A percentile compares a stretch with the other conserved stretches of the same genome.
phyloP scores from a whole-genome alignment of 1,140 invertebrate species.

The Habropoda laboriosa region DNA sequence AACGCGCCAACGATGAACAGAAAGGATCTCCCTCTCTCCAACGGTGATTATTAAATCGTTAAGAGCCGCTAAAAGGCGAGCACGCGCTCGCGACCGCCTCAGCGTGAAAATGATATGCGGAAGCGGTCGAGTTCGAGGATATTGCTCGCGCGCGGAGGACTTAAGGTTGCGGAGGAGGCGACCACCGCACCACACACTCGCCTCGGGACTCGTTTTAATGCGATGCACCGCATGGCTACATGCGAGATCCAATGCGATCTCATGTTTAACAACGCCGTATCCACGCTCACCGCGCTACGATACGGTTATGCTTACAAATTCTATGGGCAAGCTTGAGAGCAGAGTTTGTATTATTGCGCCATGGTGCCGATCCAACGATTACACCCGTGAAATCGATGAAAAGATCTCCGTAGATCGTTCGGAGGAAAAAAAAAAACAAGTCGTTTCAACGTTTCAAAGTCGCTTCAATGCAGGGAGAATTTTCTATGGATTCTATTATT shows the following conservation, averaged over 20 bases:
- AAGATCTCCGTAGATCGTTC: not conserved
- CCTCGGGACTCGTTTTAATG: constrained; percentile 49
- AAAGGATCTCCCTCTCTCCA: not conserved
- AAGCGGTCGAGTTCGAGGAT: constrained; percentile 20
- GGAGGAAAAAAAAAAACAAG: too few relatives aligned
- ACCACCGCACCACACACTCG: not conserved
- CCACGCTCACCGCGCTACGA: constrained; percentile 22
- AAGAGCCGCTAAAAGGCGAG: not conserved
- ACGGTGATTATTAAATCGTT: constrained; percentile 32
- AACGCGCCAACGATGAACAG: not conserved
- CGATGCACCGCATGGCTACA: constrained; percentile 27
- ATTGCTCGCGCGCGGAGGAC: not conserved
- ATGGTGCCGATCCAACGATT: not conserved
- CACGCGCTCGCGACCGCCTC: not conserved
- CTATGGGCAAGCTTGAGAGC: constrained; percentile 9
- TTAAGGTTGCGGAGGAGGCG: constrained; percentile 26
- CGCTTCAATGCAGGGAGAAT: too few relatives aligned
- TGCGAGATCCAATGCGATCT: constrained; percentile 50
- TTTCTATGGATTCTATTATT: too few relatives aligned
- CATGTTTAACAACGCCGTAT: constrained; percentile 50
- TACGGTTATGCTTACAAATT: constrained; percentile 51
- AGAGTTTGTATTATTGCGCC: not conserved
- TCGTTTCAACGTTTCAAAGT: too few relatives aligned
- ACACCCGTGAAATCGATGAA: not conserved
- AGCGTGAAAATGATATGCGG: constrained; percentile 43